Evolutionary conservation across 2,888 invertebrate species (phyloP), one percentile per base, ranked within the genome.

Genomic region (Prostheceraeus crozeri): DNA sequence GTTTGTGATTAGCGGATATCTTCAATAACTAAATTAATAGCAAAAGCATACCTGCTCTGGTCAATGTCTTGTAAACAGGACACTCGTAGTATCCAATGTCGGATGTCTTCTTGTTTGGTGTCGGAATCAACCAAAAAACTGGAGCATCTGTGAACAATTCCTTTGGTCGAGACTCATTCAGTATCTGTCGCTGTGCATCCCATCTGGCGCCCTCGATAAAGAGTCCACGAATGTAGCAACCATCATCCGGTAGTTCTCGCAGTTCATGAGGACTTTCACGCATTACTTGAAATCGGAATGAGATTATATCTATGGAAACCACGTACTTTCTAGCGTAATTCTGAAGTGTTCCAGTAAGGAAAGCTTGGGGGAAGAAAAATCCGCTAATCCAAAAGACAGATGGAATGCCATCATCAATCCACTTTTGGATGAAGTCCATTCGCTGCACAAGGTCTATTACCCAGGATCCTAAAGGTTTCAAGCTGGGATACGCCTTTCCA

Each of bases 121-220:
- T 82, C 0, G 86, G 86, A 40, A 82, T 77, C 70, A 86, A 77
- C 80, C 83, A 83, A 55, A 86, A 79, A 21, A 82, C 81, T 1
- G 83, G 81, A 84, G 75, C 72, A 82, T 84, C 82, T 25, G 83
- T 84, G 68, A 70, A 77, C 35, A 77, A 68, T 57, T 76, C 75
- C 62, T 76, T 77, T n/a, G 75, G 74, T 23, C 67, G 59, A 1
- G 75, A 75, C 65, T 76, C 76, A 3, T 67, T 63, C 51, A 76
- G 67, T 56, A 66, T 63, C 54, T 67, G 62, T 33, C 62, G 63
- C 10, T 61, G 61, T 10, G 35, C 16, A 65, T 74, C 73, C 76
- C 76, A 76, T 23, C 73, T 65, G 1, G 74, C 72, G 0, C 76
- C 76, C 62, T 76, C 76, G 6, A 73, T 58, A 64, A 69, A 76